Evolutionary conservation across 2,888 invertebrate species (phyloP), one percentile per base, ranked within the genome.

Genomic region (Chironomus tentans): DNA sequence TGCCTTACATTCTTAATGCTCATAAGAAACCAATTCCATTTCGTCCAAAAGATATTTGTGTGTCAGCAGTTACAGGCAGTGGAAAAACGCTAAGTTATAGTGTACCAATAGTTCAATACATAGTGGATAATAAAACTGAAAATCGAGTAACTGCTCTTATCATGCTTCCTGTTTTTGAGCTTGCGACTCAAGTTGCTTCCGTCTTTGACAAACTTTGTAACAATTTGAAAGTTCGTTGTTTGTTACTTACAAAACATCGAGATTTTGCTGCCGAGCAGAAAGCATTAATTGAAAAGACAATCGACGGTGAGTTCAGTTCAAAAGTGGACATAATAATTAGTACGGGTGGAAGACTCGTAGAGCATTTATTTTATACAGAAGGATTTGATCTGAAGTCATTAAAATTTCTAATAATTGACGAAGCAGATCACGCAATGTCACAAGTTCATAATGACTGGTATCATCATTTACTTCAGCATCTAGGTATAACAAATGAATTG

Each of bases 51-150:
- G 98, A 99, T 83, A 87, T 97, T 73, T 98, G 98, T 85, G 94
- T 99, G 38, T 97, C 96, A 62, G 97, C 98, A 18, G 97, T 98
- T 0, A 98, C 98, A 2, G 98, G 97, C 18, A 97, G 97, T 86
- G 98, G 98, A 21, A 98, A 98, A 86, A 98, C 98, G 1, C 84
- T 98, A 77, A 92, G 97, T 3, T 98, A 94, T 88, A 95, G 94
- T 70, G 84, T 98, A 78, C 98, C 98, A 6, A 90, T 98, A 69
- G 85, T 98, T 50, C 93, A 96, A 85, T 87, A 75, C 15, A 28
- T 68, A 10, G 83, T 75, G 81, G 94, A 77, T 87, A 82, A 85
- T 73, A 85, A 90, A 77, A 84, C 90, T 38, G 88, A 90, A 3
- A 87, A 88, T 73, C 87, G 88, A 81, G 86, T 95, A 28, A 87